Percentiles rank a stretch among this genome's conserved stretches.
phyloP scores from a whole-genome alignment of 2,797 vertebrate species.

The Chelonia mydas region DNA sequence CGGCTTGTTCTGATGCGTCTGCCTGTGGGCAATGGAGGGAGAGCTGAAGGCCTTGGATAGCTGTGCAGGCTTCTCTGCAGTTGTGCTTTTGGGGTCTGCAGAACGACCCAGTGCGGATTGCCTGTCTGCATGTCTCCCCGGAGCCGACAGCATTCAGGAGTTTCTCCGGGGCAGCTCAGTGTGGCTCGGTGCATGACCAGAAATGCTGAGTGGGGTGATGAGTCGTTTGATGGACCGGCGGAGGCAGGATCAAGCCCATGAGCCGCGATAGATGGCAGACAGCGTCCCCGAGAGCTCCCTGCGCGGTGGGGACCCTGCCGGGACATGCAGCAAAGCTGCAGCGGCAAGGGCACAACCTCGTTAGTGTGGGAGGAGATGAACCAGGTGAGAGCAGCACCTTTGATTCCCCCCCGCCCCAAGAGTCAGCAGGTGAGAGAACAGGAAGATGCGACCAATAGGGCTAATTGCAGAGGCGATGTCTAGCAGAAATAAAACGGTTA shows the following conservation, averaged over 20 bases:
- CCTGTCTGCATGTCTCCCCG: fast-evolving
- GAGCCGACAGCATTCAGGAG: not conserved
- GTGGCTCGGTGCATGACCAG: fast-evolving
- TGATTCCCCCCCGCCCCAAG: not conserved
- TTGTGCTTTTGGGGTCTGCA: not conserved
- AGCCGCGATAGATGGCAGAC: fast-evolving
- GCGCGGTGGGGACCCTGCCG: fast-evolving
- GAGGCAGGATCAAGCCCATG: fast-evolving
- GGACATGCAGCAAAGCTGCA: fast-evolving
- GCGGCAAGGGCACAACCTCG: fast-evolving
- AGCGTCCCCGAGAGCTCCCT: fast-evolving
- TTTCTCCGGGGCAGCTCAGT: fast-evolving
- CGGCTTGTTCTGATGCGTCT: too few relatives aligned
- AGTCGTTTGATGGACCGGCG: fast-evolving
- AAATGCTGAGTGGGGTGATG: not conserved
- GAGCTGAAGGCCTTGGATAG: not conserved
- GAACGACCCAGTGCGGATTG: fast-evolving
- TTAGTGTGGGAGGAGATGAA: not conserved
- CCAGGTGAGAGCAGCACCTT: constrained; percentile 33
- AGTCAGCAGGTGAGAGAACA: constrained; percentile 71
- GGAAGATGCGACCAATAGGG: constrained; percentile 47
- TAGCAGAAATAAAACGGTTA: constrained; percentile 81
- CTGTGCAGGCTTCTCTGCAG: too few relatives aligned
- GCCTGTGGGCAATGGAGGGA: not conserved
- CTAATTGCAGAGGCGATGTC: constrained; percentile 80